Percentiles rank a stretch among this genome's conserved stretches.
Evolutionary conservation across 2,113 vertebrate species (phyloP).

Genomic region (Suncus etruscus): DNA sequence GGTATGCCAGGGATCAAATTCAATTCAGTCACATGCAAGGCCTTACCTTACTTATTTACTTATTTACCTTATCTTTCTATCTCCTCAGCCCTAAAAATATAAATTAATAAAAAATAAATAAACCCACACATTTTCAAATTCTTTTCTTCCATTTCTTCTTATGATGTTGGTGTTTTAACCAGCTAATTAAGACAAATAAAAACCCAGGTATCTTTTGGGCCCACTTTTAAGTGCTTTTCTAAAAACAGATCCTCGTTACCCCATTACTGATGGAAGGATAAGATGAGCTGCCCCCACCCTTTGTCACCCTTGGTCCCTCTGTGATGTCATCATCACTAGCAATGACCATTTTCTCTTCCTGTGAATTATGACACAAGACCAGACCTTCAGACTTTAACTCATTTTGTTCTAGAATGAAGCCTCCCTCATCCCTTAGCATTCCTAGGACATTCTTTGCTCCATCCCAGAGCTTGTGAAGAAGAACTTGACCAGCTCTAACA

Average conservation of each 20-base stretch:
- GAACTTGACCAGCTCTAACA: neutral
- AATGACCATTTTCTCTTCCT: neutral
- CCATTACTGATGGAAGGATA: neutral
- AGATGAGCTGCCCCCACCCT: too few species aligned
- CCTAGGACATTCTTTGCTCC: neutral
- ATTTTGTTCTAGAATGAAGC: neutral
- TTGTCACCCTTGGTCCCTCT: neutral
- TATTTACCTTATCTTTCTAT: too few species aligned
- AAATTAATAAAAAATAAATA: too few species aligned
- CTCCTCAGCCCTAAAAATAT: too few species aligned
- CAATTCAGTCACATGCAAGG: too few species aligned
- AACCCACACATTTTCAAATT: too few species aligned
- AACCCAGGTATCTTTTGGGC: constrained; percentile 7
- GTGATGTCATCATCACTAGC: neutral
- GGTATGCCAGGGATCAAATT: too few species aligned
- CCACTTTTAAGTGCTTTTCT: constrained; percentile 18
- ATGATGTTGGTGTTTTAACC: neutral
- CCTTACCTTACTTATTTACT: too few species aligned
- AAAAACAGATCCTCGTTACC: neutral
- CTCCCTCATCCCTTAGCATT: neutral
- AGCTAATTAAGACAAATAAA: constrained; percentile 44
- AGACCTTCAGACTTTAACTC: constrained; percentile 18
- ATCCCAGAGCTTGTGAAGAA: neutral
- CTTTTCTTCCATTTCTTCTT: neutral
- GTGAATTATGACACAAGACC: neutral